A percentile compares a stretch with the other conserved stretches of the same genome.
Conservation (phyloP, 1,140 invertebrate species). For the Augochlora pura region DNA sequence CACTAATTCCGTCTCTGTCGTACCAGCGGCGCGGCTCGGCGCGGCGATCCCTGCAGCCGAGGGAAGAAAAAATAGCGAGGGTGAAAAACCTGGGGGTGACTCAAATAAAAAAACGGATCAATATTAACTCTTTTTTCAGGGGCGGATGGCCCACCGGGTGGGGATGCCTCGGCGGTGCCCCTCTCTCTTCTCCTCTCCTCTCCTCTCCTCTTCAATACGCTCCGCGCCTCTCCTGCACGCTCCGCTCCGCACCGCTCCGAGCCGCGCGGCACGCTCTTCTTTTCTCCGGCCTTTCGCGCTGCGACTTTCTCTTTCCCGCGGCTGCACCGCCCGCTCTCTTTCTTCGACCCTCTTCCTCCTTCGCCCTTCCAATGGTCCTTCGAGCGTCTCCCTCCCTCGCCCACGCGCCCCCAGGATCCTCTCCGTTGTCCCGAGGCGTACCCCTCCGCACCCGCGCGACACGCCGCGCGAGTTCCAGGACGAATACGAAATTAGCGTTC, state of each 20-base stretch:
- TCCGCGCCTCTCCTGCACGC: slow-evolving; percentile 19
- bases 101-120: slow-evolving; percentile 80
- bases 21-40: slow-evolving; percentile 57
- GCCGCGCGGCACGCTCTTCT: too few species aligned
- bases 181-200: slow-evolving; percentile 7
- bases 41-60: slow-evolving; percentile 69
- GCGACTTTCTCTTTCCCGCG: slow-evolving; percentile 6
- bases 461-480: slow-evolving; percentile 28
- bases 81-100: slow-evolving; percentile 80
- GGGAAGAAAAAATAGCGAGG: slow-evolving; percentile 80
- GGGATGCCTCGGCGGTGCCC: slow-evolving; percentile 63
- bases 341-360: slow-evolving; percentile 50
- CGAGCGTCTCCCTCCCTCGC: slow-evolving; percentile 33
- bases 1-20: slow-evolving; percentile 77
- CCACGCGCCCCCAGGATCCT: slow-evolving; percentile 19
- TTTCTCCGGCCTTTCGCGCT: slow-evolving; percentile 7
- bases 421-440: slow-evolving; percentile 18
- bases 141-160: slow-evolving; percentile 74
- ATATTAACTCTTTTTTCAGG: slow-evolving; percentile 81
- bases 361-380: slow-evolving; percentile 51
- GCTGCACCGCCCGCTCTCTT: neutral
- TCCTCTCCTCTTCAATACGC: neutral
- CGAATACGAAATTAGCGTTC: slow-evolving; percentile 66
- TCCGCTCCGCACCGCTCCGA: too few species aligned
- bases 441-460: slow-evolving; percentile 29